phyloP scores from a whole-genome alignment of 2,888 invertebrate species.

The Perithous albicinctus region DNA sequence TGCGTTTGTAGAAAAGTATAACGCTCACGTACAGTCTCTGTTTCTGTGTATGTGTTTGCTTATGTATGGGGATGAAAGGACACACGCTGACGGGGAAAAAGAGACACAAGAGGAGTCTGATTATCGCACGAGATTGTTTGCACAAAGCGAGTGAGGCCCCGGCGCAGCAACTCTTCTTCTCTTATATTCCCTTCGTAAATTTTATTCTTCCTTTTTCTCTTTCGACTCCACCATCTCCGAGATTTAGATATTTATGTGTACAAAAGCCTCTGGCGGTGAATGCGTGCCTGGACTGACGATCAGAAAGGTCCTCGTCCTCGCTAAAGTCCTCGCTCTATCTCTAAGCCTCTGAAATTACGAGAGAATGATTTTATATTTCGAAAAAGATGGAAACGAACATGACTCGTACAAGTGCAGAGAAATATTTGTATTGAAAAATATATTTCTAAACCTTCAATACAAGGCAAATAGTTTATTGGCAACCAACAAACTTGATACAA shows the following conservation, averaged over 20 bases:
- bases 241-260: constrained; percentile 69
- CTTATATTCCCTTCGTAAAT: constrained; percentile 46
- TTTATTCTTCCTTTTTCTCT: constrained; percentile 48
- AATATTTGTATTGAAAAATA: no score
- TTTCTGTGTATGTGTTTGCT: constrained; percentile 19
- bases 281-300: constrained; percentile 78
- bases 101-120: constrained; percentile 82
- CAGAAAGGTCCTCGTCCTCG: constrained; percentile 41
- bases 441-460: no score
- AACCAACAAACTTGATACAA: no score
- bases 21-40: constrained; percentile 26
- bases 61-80: constrained; percentile 24
- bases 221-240: constrained; percentile 54
- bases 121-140: constrained; percentile 83
- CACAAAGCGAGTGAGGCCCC: constrained; percentile 75
- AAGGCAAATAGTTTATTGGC: no score
- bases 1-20: constrained; percentile 63
- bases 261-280: constrained; percentile 57
- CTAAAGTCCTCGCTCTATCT: constrained; percentile 37
- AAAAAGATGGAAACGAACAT: constrained; percentile 22
- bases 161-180: constrained; percentile 62
- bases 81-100: constrained; percentile 50
- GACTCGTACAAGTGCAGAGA: no score
- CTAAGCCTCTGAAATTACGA: constrained; percentile 11
- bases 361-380: neutral